Conservation (phyloP, 2,113 vertebrate species). For the Notarius lentiginosus region DNA sequence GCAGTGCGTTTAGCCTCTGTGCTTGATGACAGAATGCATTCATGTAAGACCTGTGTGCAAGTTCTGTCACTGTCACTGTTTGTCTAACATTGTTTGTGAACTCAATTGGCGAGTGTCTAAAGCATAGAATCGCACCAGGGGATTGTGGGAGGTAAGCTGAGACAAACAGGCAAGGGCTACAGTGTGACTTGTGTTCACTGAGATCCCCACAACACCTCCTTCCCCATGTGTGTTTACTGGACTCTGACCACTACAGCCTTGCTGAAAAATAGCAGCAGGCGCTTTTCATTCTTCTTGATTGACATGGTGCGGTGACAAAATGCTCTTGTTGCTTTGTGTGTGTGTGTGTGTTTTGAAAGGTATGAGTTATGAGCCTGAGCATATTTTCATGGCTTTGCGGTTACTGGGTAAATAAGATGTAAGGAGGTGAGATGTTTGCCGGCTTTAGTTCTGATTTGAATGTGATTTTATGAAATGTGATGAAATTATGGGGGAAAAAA, state of each 20-base stretch:
- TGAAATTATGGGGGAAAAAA: background rate
- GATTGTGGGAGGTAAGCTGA: constrained; percentile 43
- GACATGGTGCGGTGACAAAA: constrained; percentile 65
- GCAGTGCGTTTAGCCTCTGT: background rate
- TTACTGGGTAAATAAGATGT: constrained; percentile 21
- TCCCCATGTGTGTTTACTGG: constrained; percentile 71
- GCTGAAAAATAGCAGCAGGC: constrained; percentile 68
- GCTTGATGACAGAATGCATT: background rate
- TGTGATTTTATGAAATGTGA: background rate
- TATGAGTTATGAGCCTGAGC: constrained; percentile 1
- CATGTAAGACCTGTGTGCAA: too few relatives aligned
- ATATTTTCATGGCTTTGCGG: background rate
- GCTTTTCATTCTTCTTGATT: constrained; percentile 59
- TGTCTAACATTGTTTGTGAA: background rate
- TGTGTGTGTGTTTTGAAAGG: constrained; percentile 3
- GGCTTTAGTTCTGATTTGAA: background rate
- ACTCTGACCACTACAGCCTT: constrained; percentile 57
- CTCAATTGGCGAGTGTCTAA: background rate
- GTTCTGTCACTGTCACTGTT: background rate
- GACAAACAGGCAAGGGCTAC: constrained; percentile 55
- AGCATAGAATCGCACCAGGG: constrained; percentile 16
- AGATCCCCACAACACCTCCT: constrained; percentile 55
- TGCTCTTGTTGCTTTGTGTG: constrained; percentile 52
- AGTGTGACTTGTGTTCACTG: constrained; percentile 68
- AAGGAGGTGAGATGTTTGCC: background rate